Evolutionary conservation across 2,113 vertebrate species (phyloP), one percentile per base, ranked within the genome.

Genomic region (Trochalopteron elliotii): DNA sequence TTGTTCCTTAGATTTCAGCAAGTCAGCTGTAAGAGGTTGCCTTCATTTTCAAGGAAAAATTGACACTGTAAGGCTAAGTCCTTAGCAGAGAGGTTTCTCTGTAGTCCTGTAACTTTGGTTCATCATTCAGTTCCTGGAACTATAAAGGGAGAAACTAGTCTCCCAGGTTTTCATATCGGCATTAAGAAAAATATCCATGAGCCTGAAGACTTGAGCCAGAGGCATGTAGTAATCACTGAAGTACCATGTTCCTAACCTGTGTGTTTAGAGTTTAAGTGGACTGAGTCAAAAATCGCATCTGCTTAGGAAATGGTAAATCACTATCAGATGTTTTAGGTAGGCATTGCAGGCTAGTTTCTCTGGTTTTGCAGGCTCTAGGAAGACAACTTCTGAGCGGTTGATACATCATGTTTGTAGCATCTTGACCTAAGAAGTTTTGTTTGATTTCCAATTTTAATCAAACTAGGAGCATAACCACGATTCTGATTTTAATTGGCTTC

Each of bases 401-500:
- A 4, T 82, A 8, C 0, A 1, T 49, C 11, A 1, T 52, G 21
- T 16, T 78, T 81, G 71, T 83, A 72, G 47, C 28, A 35, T 19
- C 8, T 42, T 57, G 52, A 53, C 13, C 20, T 44, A 31, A 83
- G 31, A 37, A 50, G 20, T 28, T 63, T 37, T 39, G 21, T 37
- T 77, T 86, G 4, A 67, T 59, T 70, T 33, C 39, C 56, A 27
- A n/a, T 90, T 92, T 61, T 81, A 87, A 44, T 67, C 40, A 65
- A 52, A 57, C 20, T 33, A 59, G 42, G 23, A 15, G 40, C 0
- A 0, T 59, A 65, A 18, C 27, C 7, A 7, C 61, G n/a, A 56
- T 47, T 93, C 31, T 79, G 39, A 42, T 89, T 91, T 83, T 89
- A 24, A 25, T 63, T 63, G 18, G 16, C 33, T 39, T 39, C 11